Evolutionary conservation across 2,113 vertebrate genomes (phyloP), one percentile per base, ranked within the genome.

Genomic region (Lota lota): DNA sequence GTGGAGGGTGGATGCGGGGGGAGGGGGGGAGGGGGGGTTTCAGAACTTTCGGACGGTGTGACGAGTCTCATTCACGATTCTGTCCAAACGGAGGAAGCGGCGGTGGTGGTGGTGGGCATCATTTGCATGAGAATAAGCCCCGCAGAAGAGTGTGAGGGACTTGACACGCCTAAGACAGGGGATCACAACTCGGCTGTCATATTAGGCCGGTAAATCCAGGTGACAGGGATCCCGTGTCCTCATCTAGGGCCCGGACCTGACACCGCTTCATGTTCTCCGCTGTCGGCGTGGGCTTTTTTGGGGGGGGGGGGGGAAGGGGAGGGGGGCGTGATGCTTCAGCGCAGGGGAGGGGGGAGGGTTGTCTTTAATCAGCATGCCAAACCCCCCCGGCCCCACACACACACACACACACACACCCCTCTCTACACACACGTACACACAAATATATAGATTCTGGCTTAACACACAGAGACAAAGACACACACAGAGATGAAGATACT

Each of bases 281-380:
- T 91, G 87, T 89, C 83, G 87, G 87, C 76, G 84, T 84, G 84
- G 83, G 83, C 88, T 90, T 76, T 69, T 14, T 36, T 70, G 73
- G 19, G 58, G 88, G 66, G 69, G 67, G 63, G 64, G 62, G 63
- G 53, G 61, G 80, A 2, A 47, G 12, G 40, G 40, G 40, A 47
- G 14, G 59, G 86, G 66, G 69, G 67, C n/a, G n/a, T 69, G 64
- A 66, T 78, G 69, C 71, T 67, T 70, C 73, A 14, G 40, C 8
- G 10, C 10, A 47, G 12, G 40, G 40, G 40, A 47, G 14, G 59
- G 86, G 66, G 69, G 67, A 61, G 64, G 72, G 36, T 64, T 89
- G 86, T 87, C 89, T 91, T 90, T 92, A 92, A 92, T 92, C 90
- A 90, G 89, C 85, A 83, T 88, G 90, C 90, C 86, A 86, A 88